Base-by-base conservation (phyloP, 1,140 invertebrate species). In the Bombus sibiricus region DNA sequence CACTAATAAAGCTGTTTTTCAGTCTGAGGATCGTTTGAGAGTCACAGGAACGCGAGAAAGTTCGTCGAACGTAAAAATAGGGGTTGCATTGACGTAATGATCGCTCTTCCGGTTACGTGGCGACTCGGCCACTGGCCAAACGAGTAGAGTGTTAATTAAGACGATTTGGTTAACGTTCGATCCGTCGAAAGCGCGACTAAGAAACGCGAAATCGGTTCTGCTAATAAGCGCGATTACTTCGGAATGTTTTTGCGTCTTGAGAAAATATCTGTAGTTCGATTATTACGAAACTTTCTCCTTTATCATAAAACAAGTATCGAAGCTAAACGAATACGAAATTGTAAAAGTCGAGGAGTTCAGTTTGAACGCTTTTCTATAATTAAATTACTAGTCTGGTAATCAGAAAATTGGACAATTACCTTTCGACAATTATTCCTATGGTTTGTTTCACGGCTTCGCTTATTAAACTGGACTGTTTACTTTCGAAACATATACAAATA, bases 31-130 rank as follows among this genome's bases (percentile, higher is more conserved):
- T 64, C 69, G 41, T 53, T 68, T 4, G 28, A 68, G 32, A 18
- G 22, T 6, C 71, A 13, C 0, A 64, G n/a, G 28, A 41, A 68
- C 37, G 66, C 85, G 87, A 75, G 88, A 89, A 89, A 89, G 87
- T 89, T 66, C 34, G 32, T 41, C 57, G 13, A 28, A n/a, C 5
- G 32, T 12, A 64, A 64, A 83, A 73, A 83, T 83, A 76, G 34
- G 62, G 81, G 73, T 66, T 5, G 72, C 25, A 12, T n/a, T 37
- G 34, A 47, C 32, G 80, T 37, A 75, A 75, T n/a, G 32, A 25
- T 62, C 12, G 53, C 53, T 76, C 41, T 53, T 76, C 71, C 15
- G 41, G 81, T 75, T 75, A 75, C 72, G 39, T 64, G 34, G 12
- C 22, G 6, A 37, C 37, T 66, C 37, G 41, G 43, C 25, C 53